Evolutionary conservation across 2,797 vertebrate genomes (phyloP).

Genomic region (Pseudotriccus pelzelni): DNA sequence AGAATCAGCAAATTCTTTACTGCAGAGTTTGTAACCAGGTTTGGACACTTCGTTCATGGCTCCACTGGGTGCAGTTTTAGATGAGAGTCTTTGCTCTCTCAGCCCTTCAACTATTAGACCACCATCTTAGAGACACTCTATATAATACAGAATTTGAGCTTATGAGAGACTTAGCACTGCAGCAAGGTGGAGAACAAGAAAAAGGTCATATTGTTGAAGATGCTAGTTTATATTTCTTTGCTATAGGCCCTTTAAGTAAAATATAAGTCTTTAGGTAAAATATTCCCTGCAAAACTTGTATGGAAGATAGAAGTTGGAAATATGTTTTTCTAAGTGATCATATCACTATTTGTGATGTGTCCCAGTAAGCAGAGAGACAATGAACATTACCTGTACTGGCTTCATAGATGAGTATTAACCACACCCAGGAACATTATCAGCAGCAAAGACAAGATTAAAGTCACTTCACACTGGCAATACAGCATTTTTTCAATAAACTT

Average conservation of each 20-base stretch:
- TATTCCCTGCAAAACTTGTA: neutral
- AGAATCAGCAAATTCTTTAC: neutral
- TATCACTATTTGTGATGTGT: neutral
- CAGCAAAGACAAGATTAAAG: neutral
- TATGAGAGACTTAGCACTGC: neutral
- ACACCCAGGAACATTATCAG: neutral
- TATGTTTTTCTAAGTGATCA: neutral
- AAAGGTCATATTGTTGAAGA: neutral
- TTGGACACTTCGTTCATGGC: neutral
- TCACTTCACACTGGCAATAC: fast-evolving
- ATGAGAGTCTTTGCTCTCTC: neutral
- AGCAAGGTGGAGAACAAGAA: neutral
- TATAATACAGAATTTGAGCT: neutral
- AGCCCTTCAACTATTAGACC: neutral
- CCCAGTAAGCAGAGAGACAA: neutral
- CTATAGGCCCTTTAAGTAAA: neutral
- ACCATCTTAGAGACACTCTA: neutral
- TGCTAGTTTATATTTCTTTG: neutral
- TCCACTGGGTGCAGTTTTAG: neutral
- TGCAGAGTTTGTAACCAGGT: neutral
- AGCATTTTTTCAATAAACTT: neutral
- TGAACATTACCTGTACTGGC: neutral
- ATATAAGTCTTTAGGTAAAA: neutral
- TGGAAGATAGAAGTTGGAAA: neutral
- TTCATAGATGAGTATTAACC: neutral